A percentile compares a stretch with the other conserved stretches of the same genome.
These are phyloP conservation scores for Calliphora vicina DNA, from an alignment of 1,140 invertebrate genomes.

Conservation along the genomic window DNA sequence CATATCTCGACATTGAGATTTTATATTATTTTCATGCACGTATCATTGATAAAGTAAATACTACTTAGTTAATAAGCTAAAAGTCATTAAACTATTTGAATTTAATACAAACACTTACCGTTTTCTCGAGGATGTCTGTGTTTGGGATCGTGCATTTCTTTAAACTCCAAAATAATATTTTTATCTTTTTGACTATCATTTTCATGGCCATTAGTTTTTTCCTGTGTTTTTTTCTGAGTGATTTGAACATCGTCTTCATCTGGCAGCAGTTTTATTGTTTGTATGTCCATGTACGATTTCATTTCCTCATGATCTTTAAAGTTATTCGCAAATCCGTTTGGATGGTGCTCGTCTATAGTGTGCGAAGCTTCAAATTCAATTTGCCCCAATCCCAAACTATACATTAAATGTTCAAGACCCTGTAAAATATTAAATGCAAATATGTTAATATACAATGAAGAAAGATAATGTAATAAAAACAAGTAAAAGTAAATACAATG, in stretches of 20 bases:
- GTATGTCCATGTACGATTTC: conserved; percentile 34
- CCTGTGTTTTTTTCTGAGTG: conserved; percentile 18
- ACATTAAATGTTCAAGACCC: conserved; percentile 72
- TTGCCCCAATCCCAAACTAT: conserved; percentile 68
- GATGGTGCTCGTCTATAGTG: conserved; percentile 66
- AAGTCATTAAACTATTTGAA: background rate
- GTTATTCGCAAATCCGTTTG: conserved; percentile 60
- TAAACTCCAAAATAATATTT: conserved; percentile 56
- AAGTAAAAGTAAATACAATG: too few relatives aligned
- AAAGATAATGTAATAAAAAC: too few relatives aligned
- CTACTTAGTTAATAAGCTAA: too few relatives aligned
- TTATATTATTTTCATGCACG: background rate
- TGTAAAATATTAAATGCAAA: conserved; percentile 47
- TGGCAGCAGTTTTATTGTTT: conserved; percentile 37
- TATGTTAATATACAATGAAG: too few relatives aligned
- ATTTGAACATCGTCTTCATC: conserved; percentile 44
- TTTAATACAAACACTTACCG: conserved; percentile 36
- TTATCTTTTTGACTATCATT: background rate
- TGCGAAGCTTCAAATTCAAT: conserved; percentile 68
- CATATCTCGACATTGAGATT: background rate
- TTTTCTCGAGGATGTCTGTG: conserved; percentile 65
- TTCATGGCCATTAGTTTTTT: conserved; percentile 31
- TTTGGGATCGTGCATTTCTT: conserved; percentile 68
- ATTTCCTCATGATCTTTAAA: conserved; percentile 20
- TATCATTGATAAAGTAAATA: background rate